phyloP scores from a whole-genome alignment of 1,140 invertebrate species.

The Aphelenchoides avenae region DNA sequence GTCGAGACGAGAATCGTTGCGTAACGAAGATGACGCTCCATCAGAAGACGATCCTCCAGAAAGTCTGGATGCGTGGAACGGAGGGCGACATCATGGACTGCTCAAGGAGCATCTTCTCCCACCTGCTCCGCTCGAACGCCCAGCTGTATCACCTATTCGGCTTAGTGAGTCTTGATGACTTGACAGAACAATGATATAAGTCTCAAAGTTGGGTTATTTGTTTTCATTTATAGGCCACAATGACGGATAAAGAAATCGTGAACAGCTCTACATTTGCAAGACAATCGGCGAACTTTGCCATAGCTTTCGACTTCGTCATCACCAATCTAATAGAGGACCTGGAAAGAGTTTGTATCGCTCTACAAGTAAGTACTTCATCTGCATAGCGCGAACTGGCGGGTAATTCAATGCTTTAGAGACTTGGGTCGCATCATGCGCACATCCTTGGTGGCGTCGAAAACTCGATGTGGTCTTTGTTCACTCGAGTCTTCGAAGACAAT shows the following conservation, averaged over 20 bases:
- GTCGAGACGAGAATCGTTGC: no score
- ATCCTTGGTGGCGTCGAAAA: conserved; percentile 30
- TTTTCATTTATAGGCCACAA: conserved; percentile 30
- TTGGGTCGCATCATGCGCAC: conserved; percentile 38
- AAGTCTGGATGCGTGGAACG: conserved; percentile 38
- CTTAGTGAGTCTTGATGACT: conserved; percentile 16
- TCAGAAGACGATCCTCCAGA: conserved; percentile 38
- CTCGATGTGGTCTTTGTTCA: conserved; percentile 35
- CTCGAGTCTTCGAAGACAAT: conserved; percentile 45
- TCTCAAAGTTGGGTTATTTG: conserved; percentile 9
- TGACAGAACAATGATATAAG: conserved; percentile 6
- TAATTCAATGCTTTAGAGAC: conserved; percentile 20
- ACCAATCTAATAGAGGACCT: conserved; percentile 42
- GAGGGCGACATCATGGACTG: conserved; percentile 42
- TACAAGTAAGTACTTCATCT: conserved; percentile 17
- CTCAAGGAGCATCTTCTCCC: conserved; percentile 37
- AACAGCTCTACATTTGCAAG: conserved; percentile 26
- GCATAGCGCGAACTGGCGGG: no score
- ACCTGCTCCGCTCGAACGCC: conserved; percentile 38
- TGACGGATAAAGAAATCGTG: conserved; percentile 40
- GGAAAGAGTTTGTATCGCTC: conserved; percentile 39
- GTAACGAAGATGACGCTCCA: no score
- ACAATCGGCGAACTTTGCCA: conserved; percentile 40
- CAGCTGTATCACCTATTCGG: conserved; percentile 39
- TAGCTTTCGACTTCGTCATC: conserved; percentile 46